Percentiles rank a stretch among this genome's conserved stretches.
Conservation (phyloP, 2,888 invertebrate genomes). For the Phorcus lineatus region DNA sequence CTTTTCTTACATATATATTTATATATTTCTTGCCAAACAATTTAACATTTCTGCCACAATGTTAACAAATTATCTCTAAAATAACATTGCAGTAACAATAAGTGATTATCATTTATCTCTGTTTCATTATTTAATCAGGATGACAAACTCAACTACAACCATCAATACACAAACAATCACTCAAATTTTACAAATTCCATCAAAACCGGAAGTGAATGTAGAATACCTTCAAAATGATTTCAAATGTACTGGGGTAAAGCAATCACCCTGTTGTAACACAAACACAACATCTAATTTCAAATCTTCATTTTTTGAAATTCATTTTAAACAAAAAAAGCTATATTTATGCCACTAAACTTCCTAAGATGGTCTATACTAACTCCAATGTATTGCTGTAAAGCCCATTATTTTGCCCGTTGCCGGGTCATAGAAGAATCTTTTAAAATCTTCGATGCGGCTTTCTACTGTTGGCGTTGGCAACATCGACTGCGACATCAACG, state of each 20-base stretch:
- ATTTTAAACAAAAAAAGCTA: no score
- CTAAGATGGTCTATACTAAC: background rate
- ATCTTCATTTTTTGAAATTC: no score
- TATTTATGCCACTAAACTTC: background rate
- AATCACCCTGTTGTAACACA: no score
- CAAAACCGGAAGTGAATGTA: background rate
- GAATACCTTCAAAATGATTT: background rate
- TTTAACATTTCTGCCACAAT: no score
- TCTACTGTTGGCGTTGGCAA: constrained; percentile 10
- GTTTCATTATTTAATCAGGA: no score
- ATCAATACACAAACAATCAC: background rate
- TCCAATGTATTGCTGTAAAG: background rate
- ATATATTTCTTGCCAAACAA: no score
- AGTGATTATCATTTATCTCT: no score
- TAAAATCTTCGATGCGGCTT: background rate
- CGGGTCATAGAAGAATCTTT: constrained; percentile 10
- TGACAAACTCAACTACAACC: background rate
- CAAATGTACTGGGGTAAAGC: no score
- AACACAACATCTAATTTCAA: no score
- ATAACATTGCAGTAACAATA: no score
- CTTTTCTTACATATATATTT: no score
- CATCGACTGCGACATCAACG: constrained; percentile 12
- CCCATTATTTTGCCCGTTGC: background rate
- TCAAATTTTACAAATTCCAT: background rate
- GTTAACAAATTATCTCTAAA: no score